Base-by-base conservation (phyloP, 2,797 vertebrate genomes). In the Carduelis carduelis region DNA sequence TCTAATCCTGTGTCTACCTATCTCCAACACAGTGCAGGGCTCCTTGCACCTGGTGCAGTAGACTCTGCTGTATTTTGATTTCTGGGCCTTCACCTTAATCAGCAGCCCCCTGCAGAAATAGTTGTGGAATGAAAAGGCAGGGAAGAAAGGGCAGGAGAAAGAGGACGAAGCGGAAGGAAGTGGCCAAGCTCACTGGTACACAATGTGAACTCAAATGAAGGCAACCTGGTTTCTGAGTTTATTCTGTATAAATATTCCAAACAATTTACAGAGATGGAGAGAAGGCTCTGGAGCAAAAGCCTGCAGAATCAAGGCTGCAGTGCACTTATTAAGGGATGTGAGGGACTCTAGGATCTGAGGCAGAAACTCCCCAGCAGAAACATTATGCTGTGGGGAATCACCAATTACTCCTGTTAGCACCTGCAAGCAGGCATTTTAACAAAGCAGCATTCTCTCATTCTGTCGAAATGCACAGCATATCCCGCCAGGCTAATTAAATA, bases 381-480 rank as follows among this genome's bases (percentile, higher is more conserved):
- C 2, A 0, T 93, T 96, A 60, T 35, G 79, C 82, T 83, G 57
- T 32, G 57, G 64, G 89, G 61, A 88, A 92, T 76, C 70, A 75
- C 76, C 89, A 56, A 91, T 93, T 94, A 93, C 47, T 94, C 76
- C 47, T 91, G 84, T 94, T 92, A 88, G 84, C 92, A 93, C 91
- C 89, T 91, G 92, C 83, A 89, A 91, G 64, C 63, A 49, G 30
- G 64, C 32, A 34, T 93, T 91, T 79, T 64, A 91, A 95, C 91
- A 96, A 94, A 87, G 82, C 84, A 90, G 34, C 56, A 57, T 89
- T 94, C 77, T 90, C 57, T 91, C 72, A 46, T 71, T 75, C 50
- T 35, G 30, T 71, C 74, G 69, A 89, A 94, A 94, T 0, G 16
- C 34, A 55, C 24, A 52, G 63, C 65, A 56, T 28, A 77, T 79